Evolutionary conservation across 2,113 vertebrate genomes (phyloP).

Genomic region (Gavia stellata): DNA sequence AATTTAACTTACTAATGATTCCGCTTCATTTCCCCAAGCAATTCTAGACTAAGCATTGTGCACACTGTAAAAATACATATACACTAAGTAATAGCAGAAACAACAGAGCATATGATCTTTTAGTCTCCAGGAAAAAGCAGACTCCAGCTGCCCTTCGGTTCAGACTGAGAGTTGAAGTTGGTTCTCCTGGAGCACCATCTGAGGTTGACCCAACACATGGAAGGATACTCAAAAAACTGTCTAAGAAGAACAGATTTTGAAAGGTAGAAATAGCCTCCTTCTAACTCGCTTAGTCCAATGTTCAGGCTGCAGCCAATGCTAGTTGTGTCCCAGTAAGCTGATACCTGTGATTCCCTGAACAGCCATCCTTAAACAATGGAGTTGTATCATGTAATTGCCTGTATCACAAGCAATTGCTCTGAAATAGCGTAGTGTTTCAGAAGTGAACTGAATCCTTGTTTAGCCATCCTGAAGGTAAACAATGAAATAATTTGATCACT

Average conservation of each 20-base stretch:
- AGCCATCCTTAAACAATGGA: background rate
- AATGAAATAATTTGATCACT: background rate
- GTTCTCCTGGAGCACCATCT: background rate
- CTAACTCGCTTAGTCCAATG: background rate
- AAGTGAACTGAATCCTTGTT: background rate
- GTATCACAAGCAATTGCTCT: background rate
- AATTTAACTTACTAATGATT: background rate
- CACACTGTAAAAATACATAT: background rate
- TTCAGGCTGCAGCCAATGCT: background rate
- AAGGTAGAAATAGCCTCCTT: background rate
- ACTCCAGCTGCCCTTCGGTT: background rate
- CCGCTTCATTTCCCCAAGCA: background rate
- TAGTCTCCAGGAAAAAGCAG: background rate
- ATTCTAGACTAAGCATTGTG: background rate
- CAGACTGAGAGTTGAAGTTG: background rate
- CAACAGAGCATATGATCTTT: background rate
- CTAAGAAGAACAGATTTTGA: background rate
- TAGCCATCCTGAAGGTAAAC: background rate
- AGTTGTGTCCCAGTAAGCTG: background rate
- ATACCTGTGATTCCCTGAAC: background rate
- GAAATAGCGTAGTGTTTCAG: background rate
- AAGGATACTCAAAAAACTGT: background rate
- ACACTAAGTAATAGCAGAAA: background rate
- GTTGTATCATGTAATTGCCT: background rate
- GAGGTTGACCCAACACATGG: background rate